Conservation (phyloP, 2,888 invertebrate genomes). For the Polietes domitor region DNA sequence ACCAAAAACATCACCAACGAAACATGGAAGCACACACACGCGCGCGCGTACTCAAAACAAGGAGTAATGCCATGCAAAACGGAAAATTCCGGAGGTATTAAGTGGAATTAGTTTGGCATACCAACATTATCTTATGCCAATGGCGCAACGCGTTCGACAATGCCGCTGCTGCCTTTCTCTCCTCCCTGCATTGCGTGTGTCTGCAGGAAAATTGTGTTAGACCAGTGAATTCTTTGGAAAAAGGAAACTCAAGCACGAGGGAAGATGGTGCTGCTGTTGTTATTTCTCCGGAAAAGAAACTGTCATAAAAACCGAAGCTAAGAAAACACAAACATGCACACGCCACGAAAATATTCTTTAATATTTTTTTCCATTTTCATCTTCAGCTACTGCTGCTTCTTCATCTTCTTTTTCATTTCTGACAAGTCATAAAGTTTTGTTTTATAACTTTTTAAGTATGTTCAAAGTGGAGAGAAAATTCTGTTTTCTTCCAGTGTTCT, state of each 20-base stretch:
- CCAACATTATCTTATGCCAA: neutral
- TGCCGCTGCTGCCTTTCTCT: too few species aligned
- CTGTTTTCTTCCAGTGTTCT: neutral
- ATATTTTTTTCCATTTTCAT: neutral
- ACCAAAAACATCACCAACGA: neutral
- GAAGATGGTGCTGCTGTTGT: neutral
- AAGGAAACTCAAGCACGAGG: too few species aligned
- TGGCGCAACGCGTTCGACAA: neutral
- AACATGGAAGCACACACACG: neutral
- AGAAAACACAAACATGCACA: neutral
- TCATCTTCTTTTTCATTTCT: constrained; percentile 10
- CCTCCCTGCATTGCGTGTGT: too few species aligned
- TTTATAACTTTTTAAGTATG: constrained; percentile 38
- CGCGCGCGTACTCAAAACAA: neutral
- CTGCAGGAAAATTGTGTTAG: too few species aligned
- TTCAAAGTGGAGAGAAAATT: constrained; percentile 19
- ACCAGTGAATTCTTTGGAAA: too few species aligned
- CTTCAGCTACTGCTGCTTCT: neutral
- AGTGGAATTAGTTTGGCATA: constrained; percentile 9
- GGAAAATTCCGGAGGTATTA: constrained; percentile 30
- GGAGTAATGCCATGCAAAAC: neutral
- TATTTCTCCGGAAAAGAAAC: neutral
- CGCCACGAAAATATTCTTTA: neutral
- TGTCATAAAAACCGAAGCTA: constrained; percentile 7
- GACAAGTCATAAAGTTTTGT: constrained; percentile 39